These are phyloP conservation scores for Notiomystis cincta DNA, from an alignment of 2,113 vertebrate species.

Conservation along the genomic window DNA sequence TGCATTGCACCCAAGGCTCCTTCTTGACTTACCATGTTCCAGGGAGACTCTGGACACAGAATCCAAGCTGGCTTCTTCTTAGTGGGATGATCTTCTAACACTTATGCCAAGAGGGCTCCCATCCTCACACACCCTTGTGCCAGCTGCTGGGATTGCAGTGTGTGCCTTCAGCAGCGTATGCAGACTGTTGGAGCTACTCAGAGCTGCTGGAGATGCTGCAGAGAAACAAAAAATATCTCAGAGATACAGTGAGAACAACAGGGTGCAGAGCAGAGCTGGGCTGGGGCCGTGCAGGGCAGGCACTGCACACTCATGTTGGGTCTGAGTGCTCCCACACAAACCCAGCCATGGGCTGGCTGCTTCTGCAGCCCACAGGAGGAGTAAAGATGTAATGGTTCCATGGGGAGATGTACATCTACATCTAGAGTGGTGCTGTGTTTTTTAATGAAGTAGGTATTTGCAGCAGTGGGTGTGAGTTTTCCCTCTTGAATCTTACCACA, in stretches of 20 bases:
- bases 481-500: neutral
- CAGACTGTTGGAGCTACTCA: neutral
- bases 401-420: neutral
- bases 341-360: neutral
- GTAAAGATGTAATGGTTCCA: neutral
- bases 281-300: accelerated
- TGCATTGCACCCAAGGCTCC: neutral
- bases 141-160: neutral
- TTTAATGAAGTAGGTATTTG: neutral
- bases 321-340: neutral
- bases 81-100: neutral
- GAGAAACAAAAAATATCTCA: neutral
- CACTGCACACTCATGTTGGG: neutral
- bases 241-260: accelerated
- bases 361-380: neutral
- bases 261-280: neutral
- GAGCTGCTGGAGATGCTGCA: neutral
- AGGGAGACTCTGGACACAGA: neutral
- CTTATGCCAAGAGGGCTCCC: neutral
- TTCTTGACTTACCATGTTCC: neutral
- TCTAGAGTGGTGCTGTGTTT: neutral
- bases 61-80: neutral
- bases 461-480: neutral
- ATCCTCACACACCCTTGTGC: neutral
- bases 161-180: accelerated